These are phyloP conservation scores for Xiphydria camelus DNA, from an alignment of 2,888 invertebrate genomes.

Conservation along the genomic window DNA sequence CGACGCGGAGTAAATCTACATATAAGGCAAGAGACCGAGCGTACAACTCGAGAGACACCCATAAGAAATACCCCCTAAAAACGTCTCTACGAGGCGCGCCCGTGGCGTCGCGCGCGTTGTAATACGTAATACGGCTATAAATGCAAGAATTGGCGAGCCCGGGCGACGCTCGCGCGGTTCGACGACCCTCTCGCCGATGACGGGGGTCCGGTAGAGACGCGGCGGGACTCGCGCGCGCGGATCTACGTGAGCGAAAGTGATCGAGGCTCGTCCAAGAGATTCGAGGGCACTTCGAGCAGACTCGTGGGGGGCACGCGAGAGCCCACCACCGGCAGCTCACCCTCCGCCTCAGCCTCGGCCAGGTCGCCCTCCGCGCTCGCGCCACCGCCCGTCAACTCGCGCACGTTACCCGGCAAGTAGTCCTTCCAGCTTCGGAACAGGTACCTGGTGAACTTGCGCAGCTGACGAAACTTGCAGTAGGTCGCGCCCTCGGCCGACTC, in stretches of 20 bases:
- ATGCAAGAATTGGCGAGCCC: too few species aligned
- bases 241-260: slow-evolving; percentile 1
- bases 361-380: slow-evolving; percentile 29
- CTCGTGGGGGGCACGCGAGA: too few species aligned
- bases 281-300: background rate
- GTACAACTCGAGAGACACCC: too few species aligned
- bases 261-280: background rate
- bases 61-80: too few species aligned
- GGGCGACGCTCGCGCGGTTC: background rate
- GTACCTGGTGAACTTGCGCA: slow-evolving; percentile 89
- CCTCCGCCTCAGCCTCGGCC: slow-evolving; percentile 35
- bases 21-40: too few species aligned
- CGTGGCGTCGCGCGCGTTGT: too few species aligned
- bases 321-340: too few species aligned
- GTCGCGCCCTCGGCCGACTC: slow-evolving; percentile 93
- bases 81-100: too few species aligned
- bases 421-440: slow-evolving; percentile 93
- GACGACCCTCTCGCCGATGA: background rate
- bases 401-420: slow-evolving; percentile 79
- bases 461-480: slow-evolving; percentile 89
- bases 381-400: slow-evolving; percentile 39
- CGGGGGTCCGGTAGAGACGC: background rate
- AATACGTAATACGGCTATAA: too few species aligned
- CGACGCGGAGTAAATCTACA: too few species aligned
- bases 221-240: slow-evolving; percentile 1